These are phyloP conservation scores for Agelaius tricolor DNA, from an alignment of 2,113 vertebrate genomes.

Conservation along the genomic window DNA sequence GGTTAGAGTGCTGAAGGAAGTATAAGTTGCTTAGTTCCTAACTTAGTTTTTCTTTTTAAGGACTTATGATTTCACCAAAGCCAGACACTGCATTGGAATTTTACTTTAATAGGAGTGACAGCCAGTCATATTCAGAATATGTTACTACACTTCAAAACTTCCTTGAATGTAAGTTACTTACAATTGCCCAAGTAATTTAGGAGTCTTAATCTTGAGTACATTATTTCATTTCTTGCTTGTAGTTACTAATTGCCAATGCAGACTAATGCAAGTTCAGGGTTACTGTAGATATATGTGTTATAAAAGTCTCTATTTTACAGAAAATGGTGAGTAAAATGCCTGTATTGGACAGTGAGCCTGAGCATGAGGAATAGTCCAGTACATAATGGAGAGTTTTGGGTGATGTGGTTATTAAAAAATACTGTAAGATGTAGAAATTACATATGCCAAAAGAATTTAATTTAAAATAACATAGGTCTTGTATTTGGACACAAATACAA, in stretches of 20 bases:
- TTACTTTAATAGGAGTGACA: constrained; percentile 76
- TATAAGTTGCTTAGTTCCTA: not conserved
- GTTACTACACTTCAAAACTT: constrained; percentile 79
- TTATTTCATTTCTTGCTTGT: not conserved
- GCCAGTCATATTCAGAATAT: constrained; percentile 74
- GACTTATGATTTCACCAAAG: constrained; percentile 90
- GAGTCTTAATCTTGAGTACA: not conserved
- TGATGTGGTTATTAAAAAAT: not conserved
- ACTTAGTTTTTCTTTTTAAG: constrained; percentile 72
- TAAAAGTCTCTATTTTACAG: not conserved
- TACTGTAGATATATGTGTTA: not conserved
- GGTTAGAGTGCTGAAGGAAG: not conserved
- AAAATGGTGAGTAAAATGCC: not conserved
- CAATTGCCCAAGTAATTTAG: not conserved
- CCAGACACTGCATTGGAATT: constrained; percentile 82
- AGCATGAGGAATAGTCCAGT: not conserved
- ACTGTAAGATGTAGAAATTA: not conserved
- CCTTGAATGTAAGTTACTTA: constrained; percentile 78
- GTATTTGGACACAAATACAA: not conserved
- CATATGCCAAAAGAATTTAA: not conserved
- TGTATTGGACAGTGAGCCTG: not conserved
- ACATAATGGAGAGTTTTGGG: not conserved
- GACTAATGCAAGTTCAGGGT: not conserved
- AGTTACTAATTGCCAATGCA: not conserved
- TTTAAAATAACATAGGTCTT: not conserved